Conservation (phyloP, 2,888 invertebrate species). For the Polylopha cassiicola region DNA sequence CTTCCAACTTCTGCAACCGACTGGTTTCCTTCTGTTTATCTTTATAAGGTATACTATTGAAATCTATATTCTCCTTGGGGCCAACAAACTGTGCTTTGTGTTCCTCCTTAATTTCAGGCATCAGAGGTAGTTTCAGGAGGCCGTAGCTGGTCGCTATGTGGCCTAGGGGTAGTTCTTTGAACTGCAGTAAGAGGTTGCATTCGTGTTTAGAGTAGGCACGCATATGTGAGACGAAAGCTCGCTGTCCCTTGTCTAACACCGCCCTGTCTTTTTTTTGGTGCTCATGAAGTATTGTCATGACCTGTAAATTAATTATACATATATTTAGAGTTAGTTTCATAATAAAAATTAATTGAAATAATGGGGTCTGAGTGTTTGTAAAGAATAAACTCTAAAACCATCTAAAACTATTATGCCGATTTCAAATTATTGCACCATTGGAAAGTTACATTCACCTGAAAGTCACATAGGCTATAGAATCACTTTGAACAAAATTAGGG, state of each 20-base stretch:
- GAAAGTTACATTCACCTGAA: no score
- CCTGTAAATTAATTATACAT: constrained; percentile 35
- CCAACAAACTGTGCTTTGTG: constrained; percentile 69
- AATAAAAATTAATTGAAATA: no score
- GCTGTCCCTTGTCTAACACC: constrained; percentile 90
- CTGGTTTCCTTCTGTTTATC: constrained; percentile 87
- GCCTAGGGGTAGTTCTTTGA: constrained; percentile 90
- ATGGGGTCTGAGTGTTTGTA: no score
- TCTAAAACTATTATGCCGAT: no score
- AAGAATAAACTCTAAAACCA: no score
- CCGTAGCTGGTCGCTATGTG: constrained; percentile 92
- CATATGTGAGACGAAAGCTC: constrained; percentile 97
- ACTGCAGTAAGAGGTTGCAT: constrained; percentile 89
- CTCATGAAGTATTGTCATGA: constrained; percentile 78
- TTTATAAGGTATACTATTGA: constrained; percentile 85
- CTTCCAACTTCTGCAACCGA: constrained; percentile 82
- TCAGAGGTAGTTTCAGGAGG: constrained; percentile 91
- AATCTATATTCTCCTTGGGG: constrained; percentile 79
- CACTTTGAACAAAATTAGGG: no score
- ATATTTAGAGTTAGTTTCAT: neutral
- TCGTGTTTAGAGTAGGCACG: constrained; percentile 97
- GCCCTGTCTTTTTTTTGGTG: constrained; percentile 84
- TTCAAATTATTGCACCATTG: no score
- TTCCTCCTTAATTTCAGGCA: constrained; percentile 92
- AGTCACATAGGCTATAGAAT: no score